A percentile compares a stretch with the other conserved stretches of the same genome.
These are phyloP conservation scores for Lapara coniferarum DNA, from an alignment of 2,888 invertebrate genomes.

Conservation along the genomic window DNA sequence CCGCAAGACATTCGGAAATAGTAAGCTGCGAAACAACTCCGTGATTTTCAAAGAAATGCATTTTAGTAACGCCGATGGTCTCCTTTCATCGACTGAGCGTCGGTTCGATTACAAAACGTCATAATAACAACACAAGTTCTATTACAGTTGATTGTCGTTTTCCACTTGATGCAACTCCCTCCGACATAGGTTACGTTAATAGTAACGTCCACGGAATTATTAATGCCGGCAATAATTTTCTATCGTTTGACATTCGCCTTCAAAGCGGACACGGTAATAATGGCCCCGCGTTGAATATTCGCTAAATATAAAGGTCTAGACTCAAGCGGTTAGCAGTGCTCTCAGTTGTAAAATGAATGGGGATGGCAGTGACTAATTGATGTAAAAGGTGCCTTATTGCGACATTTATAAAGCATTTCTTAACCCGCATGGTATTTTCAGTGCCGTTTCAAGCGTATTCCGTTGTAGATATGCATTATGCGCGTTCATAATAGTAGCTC, in stretches of 20 bases:
- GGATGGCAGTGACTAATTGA: conserved; percentile 17
- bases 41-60: neutral
- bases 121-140: neutral
- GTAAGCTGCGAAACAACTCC: neutral
- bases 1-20: neutral
- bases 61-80: neutral
- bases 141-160: neutral
- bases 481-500: neutral
- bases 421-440: neutral
- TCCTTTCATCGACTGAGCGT: neutral
- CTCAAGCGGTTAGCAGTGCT: neutral
- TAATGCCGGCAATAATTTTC: conserved; percentile 13
- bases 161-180: conserved; percentile 11
- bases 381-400: conserved; percentile 16
- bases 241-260: conserved; percentile 1
- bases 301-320: neutral
- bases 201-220: conserved; percentile 1
- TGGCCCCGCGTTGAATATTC: neutral
- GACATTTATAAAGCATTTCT: conserved; percentile 12
- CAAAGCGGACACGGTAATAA: neutral
- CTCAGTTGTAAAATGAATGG: conserved; percentile 18
- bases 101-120: neutral
- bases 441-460: neutral
- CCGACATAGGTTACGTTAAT: conserved; percentile 7
- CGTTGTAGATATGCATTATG: neutral